Percentiles rank a stretch among this genome's conserved stretches.
phyloP scores from a whole-genome alignment of 2,113 vertebrate species.

The Piaya cayana region DNA sequence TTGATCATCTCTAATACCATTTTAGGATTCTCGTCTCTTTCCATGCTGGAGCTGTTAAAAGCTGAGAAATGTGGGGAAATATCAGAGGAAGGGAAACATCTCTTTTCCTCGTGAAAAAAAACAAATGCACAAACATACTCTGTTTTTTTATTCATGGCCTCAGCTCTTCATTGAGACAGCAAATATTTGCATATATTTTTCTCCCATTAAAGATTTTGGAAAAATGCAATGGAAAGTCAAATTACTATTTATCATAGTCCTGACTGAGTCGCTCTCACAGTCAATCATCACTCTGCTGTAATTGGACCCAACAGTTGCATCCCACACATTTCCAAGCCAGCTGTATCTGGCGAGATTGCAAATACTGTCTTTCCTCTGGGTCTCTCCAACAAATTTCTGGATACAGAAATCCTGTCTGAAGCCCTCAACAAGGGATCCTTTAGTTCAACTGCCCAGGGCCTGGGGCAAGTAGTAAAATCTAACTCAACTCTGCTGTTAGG shows the following conservation, averaged over 20 bases:
- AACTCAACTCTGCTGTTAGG: not conserved
- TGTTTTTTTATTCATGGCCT: not conserved
- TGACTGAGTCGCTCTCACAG: not conserved
- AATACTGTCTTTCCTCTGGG: not conserved
- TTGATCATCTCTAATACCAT: not conserved
- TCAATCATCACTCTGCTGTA: slow-evolving; percentile 5
- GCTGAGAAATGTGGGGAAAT: not conserved
- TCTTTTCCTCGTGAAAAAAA: not conserved
- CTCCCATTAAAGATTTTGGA: not conserved
- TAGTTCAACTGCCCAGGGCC: not conserved
- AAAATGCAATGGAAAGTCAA: not conserved
- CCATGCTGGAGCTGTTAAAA: not conserved
- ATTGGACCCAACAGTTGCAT: not conserved
- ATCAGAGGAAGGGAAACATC: not conserved
- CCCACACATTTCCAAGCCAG: not conserved
- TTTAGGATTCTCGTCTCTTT: not conserved
- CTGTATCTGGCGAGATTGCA: not conserved
- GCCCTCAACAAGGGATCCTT: not conserved
- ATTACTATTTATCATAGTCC: not conserved
- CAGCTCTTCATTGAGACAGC: not conserved
- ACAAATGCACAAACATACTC: not conserved
- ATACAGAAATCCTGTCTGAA: not conserved
- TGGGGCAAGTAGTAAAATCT: not conserved
- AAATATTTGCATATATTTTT: not conserved
- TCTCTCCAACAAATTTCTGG: not conserved